A percentile compares a stretch with the other conserved stretches of the same genome.
Conservation (phyloP, 2,113 vertebrate species). For the Gymnocephalus cernua region DNA sequence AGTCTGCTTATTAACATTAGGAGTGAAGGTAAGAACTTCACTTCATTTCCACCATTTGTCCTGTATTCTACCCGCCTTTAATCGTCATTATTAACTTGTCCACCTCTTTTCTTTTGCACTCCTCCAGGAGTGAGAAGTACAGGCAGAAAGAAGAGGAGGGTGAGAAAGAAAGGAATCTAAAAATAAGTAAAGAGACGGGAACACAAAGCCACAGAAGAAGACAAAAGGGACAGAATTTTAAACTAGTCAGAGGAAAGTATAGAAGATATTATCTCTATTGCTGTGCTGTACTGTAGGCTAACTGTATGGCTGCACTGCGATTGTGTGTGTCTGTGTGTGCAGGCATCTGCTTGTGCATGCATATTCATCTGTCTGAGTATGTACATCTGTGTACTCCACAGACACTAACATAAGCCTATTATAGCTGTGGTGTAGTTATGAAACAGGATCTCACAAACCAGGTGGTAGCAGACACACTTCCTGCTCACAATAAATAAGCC, state of each 20-base stretch:
- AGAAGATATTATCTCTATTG: background rate
- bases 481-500: slow-evolving; percentile 38
- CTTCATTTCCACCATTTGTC: background rate
- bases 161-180: slow-evolving; percentile 59
- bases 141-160: slow-evolving; percentile 46
- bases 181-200: slow-evolving; percentile 49
- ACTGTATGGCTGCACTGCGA: too few relatives aligned
- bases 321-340: background rate
- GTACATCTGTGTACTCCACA: slow-evolving; percentile 13
- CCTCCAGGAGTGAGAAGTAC: slow-evolving; percentile 25
- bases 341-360: slow-evolving; percentile 8
- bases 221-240: slow-evolving; percentile 13
- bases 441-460: slow-evolving; percentile 65
- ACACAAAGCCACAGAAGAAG: slow-evolving; percentile 41
- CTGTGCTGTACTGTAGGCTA: background rate
- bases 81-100: slow-evolving; percentile 9
- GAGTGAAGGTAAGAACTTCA: background rate
- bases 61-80: background rate
- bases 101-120: slow-evolving; percentile 35
- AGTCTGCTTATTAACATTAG: background rate
- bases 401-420: slow-evolving; percentile 58
- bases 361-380: slow-evolving; percentile 12
- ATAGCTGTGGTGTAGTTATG: slow-evolving; percentile 50
- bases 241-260: slow-evolving; percentile 8
- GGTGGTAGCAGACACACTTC: slow-evolving; percentile 51